Conservation (phyloP, 2,113 vertebrate species). For the Galeopterus variegatus region DNA sequence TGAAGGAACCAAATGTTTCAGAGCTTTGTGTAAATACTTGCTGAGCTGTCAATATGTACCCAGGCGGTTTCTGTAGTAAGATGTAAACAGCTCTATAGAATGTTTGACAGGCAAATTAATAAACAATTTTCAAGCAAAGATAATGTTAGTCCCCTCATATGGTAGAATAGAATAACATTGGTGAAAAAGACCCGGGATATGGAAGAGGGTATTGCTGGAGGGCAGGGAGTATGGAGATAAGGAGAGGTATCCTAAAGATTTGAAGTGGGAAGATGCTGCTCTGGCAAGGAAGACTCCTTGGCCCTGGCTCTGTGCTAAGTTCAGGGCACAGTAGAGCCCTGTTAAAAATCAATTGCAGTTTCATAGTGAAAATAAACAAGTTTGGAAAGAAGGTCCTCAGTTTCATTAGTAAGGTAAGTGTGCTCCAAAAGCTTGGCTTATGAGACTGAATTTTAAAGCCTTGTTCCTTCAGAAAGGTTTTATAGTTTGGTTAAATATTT, state of each 20-base stretch:
- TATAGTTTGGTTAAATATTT: slow-evolving; percentile 54
- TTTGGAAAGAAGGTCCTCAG: slow-evolving; percentile 43
- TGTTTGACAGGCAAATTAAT: slow-evolving; percentile 86
- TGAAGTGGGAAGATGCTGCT: slow-evolving; percentile 7
- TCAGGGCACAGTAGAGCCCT: slow-evolving; percentile 7
- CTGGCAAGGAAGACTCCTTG: background rate
- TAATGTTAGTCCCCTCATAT: slow-evolving; percentile 72
- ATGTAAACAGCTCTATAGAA: slow-evolving; percentile 81
- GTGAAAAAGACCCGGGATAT: slow-evolving; percentile 33
- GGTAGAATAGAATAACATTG: slow-evolving; percentile 69
- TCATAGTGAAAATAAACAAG: slow-evolving; percentile 56
- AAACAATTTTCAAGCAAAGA: slow-evolving; percentile 83
- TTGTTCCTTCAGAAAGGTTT: slow-evolving; percentile 59
- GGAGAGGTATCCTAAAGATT: background rate
- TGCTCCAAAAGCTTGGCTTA: slow-evolving; percentile 59
- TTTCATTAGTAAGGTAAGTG: slow-evolving; percentile 51
- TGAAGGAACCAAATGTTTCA: slow-evolving; percentile 81
- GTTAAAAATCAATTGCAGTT: slow-evolving; percentile 62
- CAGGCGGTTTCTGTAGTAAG: slow-evolving; percentile 80
- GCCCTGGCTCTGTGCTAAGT: background rate
- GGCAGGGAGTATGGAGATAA: background rate
- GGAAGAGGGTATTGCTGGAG: background rate
- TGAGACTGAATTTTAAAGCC: slow-evolving; percentile 51
- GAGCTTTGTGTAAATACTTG: slow-evolving; percentile 85
- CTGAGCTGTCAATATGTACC: slow-evolving; percentile 83